Percentiles rank a stretch among this genome's conserved stretches.
Evolutionary conservation across 2,888 invertebrate species (phyloP).

Genomic region (Nomada ruficornis): DNA sequence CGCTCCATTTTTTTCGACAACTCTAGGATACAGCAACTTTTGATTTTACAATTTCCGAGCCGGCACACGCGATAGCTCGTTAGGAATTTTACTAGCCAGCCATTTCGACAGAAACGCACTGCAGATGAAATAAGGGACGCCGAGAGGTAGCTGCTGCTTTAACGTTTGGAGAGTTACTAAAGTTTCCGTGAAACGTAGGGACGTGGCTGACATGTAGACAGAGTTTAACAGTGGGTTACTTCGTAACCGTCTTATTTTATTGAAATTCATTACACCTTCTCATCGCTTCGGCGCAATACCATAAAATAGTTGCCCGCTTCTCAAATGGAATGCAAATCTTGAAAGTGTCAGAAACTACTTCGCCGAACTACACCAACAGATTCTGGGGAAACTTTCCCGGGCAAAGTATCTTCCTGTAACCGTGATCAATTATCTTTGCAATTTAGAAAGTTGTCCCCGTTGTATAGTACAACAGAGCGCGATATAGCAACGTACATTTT

Average conservation of each 20-base stretch:
- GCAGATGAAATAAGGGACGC: background rate
- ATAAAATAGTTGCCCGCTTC: no score
- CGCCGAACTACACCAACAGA: background rate
- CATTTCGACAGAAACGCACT: background rate
- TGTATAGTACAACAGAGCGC: no score
- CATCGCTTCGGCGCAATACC: no score
- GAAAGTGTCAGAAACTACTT: background rate
- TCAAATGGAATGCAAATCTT: background rate
- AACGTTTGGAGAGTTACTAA: background rate
- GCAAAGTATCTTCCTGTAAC: background rate
- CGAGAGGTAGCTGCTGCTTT: background rate
- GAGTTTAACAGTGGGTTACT: background rate
- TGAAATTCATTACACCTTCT: background rate
- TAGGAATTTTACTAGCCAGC: background rate
- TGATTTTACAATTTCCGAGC: conserved; percentile 2
- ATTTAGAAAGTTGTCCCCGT: no score
- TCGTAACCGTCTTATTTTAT: background rate
- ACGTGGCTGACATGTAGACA: background rate
- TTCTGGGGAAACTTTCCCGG: background rate
- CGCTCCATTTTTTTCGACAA: conserved; percentile 5
- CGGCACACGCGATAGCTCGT: background rate
- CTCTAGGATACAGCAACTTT: background rate
- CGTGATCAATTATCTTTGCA: no score
- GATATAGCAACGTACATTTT: no score
- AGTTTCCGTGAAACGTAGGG: background rate